Conservation (phyloP, 2,888 invertebrate genomes). For the Diplolepis rosae region DNA sequence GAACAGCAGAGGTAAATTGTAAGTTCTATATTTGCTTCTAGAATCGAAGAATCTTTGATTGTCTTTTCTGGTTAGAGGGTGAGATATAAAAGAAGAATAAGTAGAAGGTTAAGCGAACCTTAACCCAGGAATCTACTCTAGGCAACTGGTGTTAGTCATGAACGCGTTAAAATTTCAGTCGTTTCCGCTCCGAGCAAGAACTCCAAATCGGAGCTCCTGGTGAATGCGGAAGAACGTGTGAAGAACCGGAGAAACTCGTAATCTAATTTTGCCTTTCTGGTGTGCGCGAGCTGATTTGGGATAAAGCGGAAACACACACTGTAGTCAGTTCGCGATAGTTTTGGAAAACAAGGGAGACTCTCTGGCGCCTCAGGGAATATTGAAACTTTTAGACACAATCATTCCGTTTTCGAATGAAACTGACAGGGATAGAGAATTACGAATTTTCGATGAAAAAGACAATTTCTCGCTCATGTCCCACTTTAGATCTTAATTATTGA, state of each 20-base stretch:
- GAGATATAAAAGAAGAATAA: neutral
- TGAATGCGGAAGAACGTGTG: conserved; percentile 44
- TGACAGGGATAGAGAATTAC: neutral
- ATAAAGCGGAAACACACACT: conserved; percentile 25
- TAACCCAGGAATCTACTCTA: neutral
- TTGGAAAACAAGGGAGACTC: conserved; percentile 26
- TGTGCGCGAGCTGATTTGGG: conserved; percentile 46
- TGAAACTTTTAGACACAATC: conserved; percentile 25
- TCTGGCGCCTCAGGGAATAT: conserved; percentile 10
- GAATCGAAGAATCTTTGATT: conserved; percentile 15
- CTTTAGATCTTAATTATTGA: neutral
- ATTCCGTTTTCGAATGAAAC: conserved; percentile 11
- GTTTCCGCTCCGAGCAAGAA: conserved; percentile 36
- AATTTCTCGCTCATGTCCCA: neutral
- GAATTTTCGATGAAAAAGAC: neutral
- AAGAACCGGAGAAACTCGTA: conserved; percentile 48
- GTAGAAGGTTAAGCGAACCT: conserved; percentile 15
- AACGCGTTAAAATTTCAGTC: conserved; percentile 41
- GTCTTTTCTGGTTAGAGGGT: neutral
- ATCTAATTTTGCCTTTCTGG: conserved; percentile 45
- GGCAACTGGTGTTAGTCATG: conserved; percentile 17
- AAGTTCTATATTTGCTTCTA: conserved; percentile 30
- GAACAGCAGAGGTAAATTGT: conserved; percentile 38
- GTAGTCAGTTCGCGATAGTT: conserved; percentile 8
- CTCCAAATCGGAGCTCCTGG: conserved; percentile 41